phyloP scores from a whole-genome alignment of 2,113 vertebrate species.

The Enhydra lutris region DNA sequence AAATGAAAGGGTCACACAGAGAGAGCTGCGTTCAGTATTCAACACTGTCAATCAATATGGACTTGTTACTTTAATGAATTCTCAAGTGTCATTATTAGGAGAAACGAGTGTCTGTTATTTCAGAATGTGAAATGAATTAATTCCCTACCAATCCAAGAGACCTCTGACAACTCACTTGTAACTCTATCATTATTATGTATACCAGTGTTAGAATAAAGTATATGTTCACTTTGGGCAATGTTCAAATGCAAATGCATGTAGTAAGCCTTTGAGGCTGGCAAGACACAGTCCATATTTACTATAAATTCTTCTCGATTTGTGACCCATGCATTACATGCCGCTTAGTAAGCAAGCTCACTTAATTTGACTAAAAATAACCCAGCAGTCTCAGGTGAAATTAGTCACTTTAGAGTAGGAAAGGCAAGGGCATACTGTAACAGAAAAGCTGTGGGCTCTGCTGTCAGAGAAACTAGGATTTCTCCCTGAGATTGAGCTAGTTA shows the following conservation, averaged over 20 bases:
- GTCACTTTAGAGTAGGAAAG: neutral
- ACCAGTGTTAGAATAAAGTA: neutral
- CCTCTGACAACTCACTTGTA: neutral
- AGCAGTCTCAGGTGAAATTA: neutral
- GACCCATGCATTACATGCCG: neutral
- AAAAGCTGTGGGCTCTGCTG: neutral
- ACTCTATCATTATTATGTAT: neutral
- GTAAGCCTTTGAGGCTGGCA: neutral
- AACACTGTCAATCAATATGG: neutral
- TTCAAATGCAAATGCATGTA: neutral
- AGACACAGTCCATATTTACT: neutral
- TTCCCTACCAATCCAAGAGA: neutral
- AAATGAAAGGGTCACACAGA: neutral
- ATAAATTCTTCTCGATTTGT: neutral
- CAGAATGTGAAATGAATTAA: neutral
- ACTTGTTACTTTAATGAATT: conserved; percentile 16
- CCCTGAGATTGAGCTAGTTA: neutral
- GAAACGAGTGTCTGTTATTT: neutral
- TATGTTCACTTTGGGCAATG: neutral
- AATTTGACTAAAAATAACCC: neutral
- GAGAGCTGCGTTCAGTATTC: neutral
- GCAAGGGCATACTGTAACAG: neutral
- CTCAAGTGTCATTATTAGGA: neutral
- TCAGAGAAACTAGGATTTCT: neutral
- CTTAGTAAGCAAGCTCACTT: neutral